Evolutionary conservation across 2,797 vertebrate genomes (phyloP).

Genomic region (Acanthis flammea): DNA sequence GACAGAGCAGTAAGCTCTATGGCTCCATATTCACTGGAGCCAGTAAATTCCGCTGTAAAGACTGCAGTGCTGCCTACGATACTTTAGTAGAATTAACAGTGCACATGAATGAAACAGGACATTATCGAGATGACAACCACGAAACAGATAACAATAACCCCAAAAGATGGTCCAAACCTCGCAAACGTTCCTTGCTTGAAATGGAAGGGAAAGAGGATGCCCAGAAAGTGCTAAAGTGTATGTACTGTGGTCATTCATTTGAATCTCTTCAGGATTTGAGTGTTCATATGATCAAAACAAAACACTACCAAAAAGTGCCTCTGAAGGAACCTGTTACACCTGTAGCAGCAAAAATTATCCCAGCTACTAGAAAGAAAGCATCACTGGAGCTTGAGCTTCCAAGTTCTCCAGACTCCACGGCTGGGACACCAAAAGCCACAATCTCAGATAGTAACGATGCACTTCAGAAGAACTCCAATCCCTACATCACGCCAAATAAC

Average conservation of each 20-base stretch:
- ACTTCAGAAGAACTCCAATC: slow-evolving; percentile 90
- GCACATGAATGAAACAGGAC: slow-evolving; percentile 98
- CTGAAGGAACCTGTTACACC: slow-evolving; percentile 98
- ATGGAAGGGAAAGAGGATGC: slow-evolving; percentile 99
- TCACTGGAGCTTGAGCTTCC: slow-evolving; percentile 92
- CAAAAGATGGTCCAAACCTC: slow-evolving; percentile 97
- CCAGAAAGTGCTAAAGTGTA: slow-evolving; percentile 98
- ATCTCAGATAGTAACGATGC: slow-evolving; percentile 83
- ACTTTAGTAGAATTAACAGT: slow-evolving; percentile 96
- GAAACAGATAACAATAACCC: slow-evolving; percentile 92
- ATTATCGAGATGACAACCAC: slow-evolving; percentile 98
- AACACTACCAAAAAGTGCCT: slow-evolving; percentile 99
- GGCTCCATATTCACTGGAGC: slow-evolving; percentile 99
- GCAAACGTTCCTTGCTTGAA: slow-evolving; percentile 95
- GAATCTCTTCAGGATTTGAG: slow-evolving; percentile 98
- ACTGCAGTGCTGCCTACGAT: slow-evolving; percentile 97
- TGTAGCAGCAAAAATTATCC: slow-evolving; percentile 93
- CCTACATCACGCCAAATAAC: slow-evolving; percentile 97
- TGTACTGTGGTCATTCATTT: slow-evolving; percentile 99
- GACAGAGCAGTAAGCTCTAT: slow-evolving; percentile 97
- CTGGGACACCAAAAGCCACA: slow-evolving; percentile 82
- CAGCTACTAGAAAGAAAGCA: slow-evolving; percentile 89
- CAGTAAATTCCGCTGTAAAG: slow-evolving; percentile 98
- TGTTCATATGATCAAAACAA: slow-evolving; percentile 99
- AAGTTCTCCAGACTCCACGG: slow-evolving; percentile 94